Conservation (phyloP, 1,140 invertebrate species). For the Ptiloglossa arizonensis region DNA sequence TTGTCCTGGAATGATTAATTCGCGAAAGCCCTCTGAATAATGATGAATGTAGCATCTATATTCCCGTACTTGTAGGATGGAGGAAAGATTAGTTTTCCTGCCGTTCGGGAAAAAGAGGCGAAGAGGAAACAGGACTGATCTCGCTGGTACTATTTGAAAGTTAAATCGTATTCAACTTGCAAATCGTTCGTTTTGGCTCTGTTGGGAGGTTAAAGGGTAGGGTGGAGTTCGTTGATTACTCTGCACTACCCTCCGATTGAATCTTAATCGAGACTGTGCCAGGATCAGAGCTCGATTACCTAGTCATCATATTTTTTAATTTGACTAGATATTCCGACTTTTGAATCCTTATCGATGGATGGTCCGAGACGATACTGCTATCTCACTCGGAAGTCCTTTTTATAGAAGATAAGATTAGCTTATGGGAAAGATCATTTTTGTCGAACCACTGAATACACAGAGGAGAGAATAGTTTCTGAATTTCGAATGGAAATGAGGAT, state of each 20-base stretch:
- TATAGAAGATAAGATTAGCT: background rate
- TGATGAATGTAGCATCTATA: background rate
- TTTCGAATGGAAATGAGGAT: too few species aligned
- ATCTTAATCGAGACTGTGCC: slow-evolving; percentile 46
- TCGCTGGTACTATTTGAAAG: slow-evolving; percentile 56
- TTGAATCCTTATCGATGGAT: background rate
- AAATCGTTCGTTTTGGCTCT: slow-evolving; percentile 54
- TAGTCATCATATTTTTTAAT: background rate
- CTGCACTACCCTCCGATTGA: slow-evolving; percentile 36
- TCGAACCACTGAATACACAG: background rate
- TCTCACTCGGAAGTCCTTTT: background rate
- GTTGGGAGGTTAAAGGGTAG: background rate
- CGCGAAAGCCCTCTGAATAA: slow-evolving; percentile 10
- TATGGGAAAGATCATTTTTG: background rate
- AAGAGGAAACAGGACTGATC: slow-evolving; percentile 27
- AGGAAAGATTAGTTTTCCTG: slow-evolving; percentile 30
- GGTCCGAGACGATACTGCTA: too few species aligned
- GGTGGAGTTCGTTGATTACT: slow-evolving; percentile 50
- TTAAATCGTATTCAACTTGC: slow-evolving; percentile 65
- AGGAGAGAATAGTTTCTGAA: too few species aligned
- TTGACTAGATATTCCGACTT: background rate
- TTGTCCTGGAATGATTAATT: slow-evolving; percentile 15
- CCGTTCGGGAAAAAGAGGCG: background rate
- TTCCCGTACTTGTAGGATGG: background rate
- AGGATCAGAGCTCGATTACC: slow-evolving; percentile 22